phyloP scores from a whole-genome alignment of 1,140 invertebrate species.

The Drosophila rufa region DNA sequence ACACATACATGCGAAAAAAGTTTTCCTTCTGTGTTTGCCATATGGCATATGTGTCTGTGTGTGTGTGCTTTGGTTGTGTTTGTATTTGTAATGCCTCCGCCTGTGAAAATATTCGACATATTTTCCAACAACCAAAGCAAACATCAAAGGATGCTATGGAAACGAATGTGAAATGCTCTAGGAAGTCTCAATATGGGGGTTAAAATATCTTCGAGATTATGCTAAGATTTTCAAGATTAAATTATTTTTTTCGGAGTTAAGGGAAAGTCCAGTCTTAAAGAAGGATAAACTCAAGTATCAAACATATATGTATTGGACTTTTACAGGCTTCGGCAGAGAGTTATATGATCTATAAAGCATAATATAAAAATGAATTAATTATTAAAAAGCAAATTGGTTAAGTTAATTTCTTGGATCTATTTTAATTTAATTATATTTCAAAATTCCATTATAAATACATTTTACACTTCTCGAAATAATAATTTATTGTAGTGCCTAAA shows the following conservation, averaged over 20 bases:
- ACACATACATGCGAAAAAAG: conserved; percentile 59
- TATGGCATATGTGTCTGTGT: conserved; percentile 47
- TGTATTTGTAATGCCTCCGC: conserved; percentile 67
- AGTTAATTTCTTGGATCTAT: too few relatives aligned
- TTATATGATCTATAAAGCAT: background rate
- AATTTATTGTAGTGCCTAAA: too few relatives aligned
- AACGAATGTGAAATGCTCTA: conserved; percentile 51
- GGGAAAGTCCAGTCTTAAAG: too few relatives aligned
- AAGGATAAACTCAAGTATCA: background rate
- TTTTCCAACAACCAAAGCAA: conserved; percentile 74
- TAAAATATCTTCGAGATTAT: background rate
- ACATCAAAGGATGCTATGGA: conserved; percentile 39
- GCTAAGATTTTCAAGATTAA: background rate
- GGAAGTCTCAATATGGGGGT: background rate
- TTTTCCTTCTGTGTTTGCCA: conserved; percentile 53
- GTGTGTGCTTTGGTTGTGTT: conserved; percentile 38
- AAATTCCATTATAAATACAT: too few relatives aligned
- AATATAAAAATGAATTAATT: too few relatives aligned
- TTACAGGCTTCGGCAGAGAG: background rate
- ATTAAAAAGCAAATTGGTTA: too few relatives aligned
- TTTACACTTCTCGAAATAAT: too few relatives aligned
- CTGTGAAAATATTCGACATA: conserved; percentile 80
- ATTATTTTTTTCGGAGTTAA: background rate
- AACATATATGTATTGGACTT: background rate
- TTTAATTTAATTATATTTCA: too few relatives aligned